phyloP scores from a whole-genome alignment of 2,113 vertebrate species.

The Craseonycteris thonglongyai region DNA sequence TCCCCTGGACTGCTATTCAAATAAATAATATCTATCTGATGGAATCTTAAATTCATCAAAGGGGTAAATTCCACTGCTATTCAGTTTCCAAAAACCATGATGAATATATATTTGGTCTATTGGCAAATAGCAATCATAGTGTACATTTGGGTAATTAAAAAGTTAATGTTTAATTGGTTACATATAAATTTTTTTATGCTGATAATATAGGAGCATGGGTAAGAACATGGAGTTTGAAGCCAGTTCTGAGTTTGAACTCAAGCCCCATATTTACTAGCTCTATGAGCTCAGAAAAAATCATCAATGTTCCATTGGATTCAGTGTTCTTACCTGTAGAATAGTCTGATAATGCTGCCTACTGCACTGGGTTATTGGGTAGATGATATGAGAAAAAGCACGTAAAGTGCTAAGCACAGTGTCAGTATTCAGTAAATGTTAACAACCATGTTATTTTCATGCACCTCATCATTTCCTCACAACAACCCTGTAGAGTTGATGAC shows the following conservation, averaged over 20 bases:
- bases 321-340: background rate
- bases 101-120: background rate
- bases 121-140: background rate
- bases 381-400: background rate
- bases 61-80: background rate
- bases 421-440: background rate
- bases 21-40: constrained; percentile 5
- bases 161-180: background rate
- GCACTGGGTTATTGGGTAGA: background rate
- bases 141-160: background rate
- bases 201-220: background rate
- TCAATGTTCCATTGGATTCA: background rate
- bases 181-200: background rate
- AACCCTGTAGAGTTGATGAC: background rate
- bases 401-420: background rate
- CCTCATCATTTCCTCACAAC: constrained; percentile 6
- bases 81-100: background rate
- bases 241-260: background rate
- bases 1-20: background rate
- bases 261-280: background rate
- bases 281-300: background rate
- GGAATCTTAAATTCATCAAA: background rate
- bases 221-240: background rate
- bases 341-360: background rate
- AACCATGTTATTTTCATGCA: background rate